Evolutionary conservation across 2,888 invertebrate genomes (phyloP), one percentile per base, ranked within the genome.

Genomic region (Dinocampus coccinellae): DNA sequence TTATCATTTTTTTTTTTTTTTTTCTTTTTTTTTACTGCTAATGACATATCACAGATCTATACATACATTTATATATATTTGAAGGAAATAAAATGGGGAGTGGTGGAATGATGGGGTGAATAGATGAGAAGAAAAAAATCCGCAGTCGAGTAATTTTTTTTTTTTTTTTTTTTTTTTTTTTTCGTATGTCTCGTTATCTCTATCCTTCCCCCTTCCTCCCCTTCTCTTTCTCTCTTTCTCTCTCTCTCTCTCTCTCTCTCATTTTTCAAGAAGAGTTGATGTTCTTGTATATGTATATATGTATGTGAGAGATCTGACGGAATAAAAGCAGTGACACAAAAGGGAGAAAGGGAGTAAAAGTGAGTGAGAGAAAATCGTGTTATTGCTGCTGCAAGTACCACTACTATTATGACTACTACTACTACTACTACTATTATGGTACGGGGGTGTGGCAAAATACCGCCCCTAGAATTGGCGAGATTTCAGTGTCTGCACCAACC

Each of bases 391-490:
- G n/a, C 58, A 33, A 33, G 10, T 58, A n/a, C 33, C 34, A 75
- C 74, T 75, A 70, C 69, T 62, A 47, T n/a, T 20, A 16, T 16
- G 16, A 29, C 29, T n/a, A n/a, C n/a, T n/a, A n/a, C n/a, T n/a
- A n/a, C 11, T 57, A 13, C 57, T 58, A 75, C 74, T 75, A 70
- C 70, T 62, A 39, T n/a, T n/a, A 39, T n/a, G 13, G n/a, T 65
- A 29, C 33, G 80, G 83, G 83, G 83, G 85, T 84, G 85, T 83
- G 85, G 83, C 83, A 78, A 82, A 58, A 47, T 47, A 77, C 81
- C 82, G 79, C 82, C 82, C 81, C 81, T 80, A 79, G 85, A 87
- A 87, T 87, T 87, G 87, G 86, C 85, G 87, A 86, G 87, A 87
- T 87, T 77, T 85, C 81, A 83, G 82, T 84, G 83, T 82, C 84